phyloP scores from a whole-genome alignment of 2,797 vertebrate species.

The Coendou prehensilis region DNA sequence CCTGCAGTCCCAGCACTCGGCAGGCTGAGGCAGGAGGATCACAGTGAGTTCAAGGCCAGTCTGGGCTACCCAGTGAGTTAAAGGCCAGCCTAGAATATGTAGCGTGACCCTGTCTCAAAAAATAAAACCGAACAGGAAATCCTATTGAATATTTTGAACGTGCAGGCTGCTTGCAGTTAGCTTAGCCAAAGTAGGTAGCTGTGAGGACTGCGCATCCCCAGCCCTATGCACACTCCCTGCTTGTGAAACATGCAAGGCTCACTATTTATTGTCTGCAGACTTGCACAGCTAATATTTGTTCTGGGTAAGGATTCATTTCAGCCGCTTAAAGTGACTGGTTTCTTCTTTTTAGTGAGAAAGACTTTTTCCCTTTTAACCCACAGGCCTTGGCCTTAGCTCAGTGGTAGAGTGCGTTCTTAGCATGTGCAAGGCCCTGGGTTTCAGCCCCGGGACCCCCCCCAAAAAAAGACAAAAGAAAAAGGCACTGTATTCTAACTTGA shows the following conservation, averaged over 20 bases:
- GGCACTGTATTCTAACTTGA: background rate
- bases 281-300: background rate
- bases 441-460: background rate
- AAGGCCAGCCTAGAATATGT: background rate
- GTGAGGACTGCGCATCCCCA: background rate
- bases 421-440: too few species aligned
- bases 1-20: background rate
- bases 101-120: background rate
- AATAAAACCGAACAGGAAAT: background rate
- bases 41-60: background rate
- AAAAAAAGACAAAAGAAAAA: background rate
- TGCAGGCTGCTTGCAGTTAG: background rate
- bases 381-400: background rate
- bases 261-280: background rate
- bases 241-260: background rate
- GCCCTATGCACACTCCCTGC: accelerated
- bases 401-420: too few species aligned
- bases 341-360: background rate
- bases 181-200: too few species aligned
- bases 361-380: background rate
- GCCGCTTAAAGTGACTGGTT: background rate
- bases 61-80: background rate
- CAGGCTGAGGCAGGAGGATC: background rate
- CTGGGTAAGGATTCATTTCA: background rate
- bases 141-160: background rate